Evolutionary conservation across 2,888 invertebrate species (phyloP).

Genomic region (Lochmaea capreae): DNA sequence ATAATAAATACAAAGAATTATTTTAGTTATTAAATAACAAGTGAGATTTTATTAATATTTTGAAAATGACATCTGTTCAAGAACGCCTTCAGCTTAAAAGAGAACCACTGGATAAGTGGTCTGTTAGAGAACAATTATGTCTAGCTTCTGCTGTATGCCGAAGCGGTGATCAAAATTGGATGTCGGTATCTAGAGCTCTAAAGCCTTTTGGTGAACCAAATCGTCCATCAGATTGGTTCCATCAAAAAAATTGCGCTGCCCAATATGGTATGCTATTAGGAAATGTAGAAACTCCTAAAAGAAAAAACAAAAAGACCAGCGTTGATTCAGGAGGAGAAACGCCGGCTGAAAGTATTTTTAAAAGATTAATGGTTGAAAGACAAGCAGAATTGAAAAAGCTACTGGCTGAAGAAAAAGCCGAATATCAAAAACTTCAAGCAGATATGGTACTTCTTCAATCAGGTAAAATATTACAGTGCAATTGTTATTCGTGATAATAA

Average conservation of each 20-base stretch:
- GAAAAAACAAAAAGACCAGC: slow-evolving; percentile 80
- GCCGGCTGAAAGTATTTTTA: slow-evolving; percentile 82
- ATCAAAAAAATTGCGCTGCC: slow-evolving; percentile 89
- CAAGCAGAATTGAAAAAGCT: slow-evolving; percentile 80
- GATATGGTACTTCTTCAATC: slow-evolving; percentile 70
- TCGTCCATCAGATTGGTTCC: slow-evolving; percentile 88
- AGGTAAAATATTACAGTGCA: slow-evolving; percentile 57
- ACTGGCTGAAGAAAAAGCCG: slow-evolving; percentile 77
- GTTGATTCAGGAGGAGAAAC: slow-evolving; percentile 72
- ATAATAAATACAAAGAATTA: background rate
- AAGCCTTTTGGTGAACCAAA: slow-evolving; percentile 82
- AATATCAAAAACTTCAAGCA: slow-evolving; percentile 79
- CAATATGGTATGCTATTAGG: slow-evolving; percentile 88
- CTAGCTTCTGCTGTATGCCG: slow-evolving; percentile 86
- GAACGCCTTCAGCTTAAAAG: slow-evolving; percentile 71
- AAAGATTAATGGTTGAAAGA: slow-evolving; percentile 81
- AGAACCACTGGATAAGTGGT: slow-evolving; percentile 86
- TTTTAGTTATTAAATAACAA: background rate
- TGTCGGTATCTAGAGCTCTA: slow-evolving; percentile 84
- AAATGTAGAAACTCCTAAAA: slow-evolving; percentile 85
- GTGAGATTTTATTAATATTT: background rate
- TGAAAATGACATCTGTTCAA: slow-evolving; percentile 62
- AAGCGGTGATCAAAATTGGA: slow-evolving; percentile 93
- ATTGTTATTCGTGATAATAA: slow-evolving; percentile 4
- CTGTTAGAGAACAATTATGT: slow-evolving; percentile 84